Base-by-base conservation (phyloP, 1,140 invertebrate genomes). In the Archivesica marissinica region DNA sequence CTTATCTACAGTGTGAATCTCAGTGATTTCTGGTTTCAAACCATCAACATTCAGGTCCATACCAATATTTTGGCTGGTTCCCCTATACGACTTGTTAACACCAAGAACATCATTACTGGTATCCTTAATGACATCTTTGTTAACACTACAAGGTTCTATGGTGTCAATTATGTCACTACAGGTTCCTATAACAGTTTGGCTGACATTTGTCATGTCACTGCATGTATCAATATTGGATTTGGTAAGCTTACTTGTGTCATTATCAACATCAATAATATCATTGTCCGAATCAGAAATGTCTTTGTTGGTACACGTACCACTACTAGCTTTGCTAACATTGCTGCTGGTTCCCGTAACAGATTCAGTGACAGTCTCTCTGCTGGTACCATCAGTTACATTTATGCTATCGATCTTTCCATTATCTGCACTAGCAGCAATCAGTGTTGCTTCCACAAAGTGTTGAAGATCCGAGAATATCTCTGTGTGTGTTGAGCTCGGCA, bases 401-500 rank as follows among this genome's bases (percentile, higher is more conserved):
- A 1, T 3, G 17, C n/a, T 1, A 33, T 64, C 59, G 47, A 30
- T 6, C 47, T 70, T 70, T 13, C 25, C 39, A 20, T 20, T 25
- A 11, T 47, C 41, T 17, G 66, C 2, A 70, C 2, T 44, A 1
- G 33, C 50, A 15, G 72, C 72, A 75, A 35, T 75, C 44, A 75
- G 20, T 20, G 72, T 75, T 4, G 44, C 72, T 54, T 75, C 72
- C 6, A 75, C 50, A 75, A 75, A 52, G 15, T 75, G 28, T 11
- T 50, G 25, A 9, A 75, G 72, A 54, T 75, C 72, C 17, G 72
- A 52, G 25, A 75, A 75, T 54, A 75, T 54, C 54, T 75, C 72
- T 25, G 2, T 13, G 2, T 75, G 44, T 33, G 13, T 9, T 13
- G 17, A 17, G 56, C 13, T 9, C 56, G 13, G 9, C 13, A 17